A percentile compares a stretch with the other conserved stretches of the same genome.
Evolutionary conservation across 2,888 invertebrate species (phyloP).

Genomic region (Pyrgus malvae): DNA sequence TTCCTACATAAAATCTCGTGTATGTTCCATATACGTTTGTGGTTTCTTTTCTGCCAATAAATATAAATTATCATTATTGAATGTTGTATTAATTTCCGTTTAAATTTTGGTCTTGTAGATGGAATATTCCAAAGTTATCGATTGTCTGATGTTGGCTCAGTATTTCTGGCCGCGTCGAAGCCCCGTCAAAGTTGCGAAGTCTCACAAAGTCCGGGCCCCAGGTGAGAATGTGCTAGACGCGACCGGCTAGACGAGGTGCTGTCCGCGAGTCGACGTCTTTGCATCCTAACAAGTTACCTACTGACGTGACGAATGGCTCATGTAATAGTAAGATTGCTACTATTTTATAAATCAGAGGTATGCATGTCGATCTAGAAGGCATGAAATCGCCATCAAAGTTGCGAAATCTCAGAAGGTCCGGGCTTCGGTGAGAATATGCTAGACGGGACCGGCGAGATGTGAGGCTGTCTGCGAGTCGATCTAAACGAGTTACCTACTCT

Average conservation of each 20-base stretch:
- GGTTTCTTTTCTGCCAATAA: too few relatives aligned
- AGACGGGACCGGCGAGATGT: conserved; percentile 76
- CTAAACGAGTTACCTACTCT: conserved; percentile 11
- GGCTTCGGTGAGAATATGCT: too few relatives aligned
- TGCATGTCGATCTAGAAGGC: too few relatives aligned
- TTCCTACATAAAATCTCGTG: too few relatives aligned
- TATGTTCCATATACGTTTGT: too few relatives aligned
- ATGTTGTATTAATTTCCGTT: too few relatives aligned
- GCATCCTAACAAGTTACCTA: conserved; percentile 19
- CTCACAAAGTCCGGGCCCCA: conserved; percentile 75
- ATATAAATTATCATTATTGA: too few relatives aligned
- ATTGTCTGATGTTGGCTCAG: conserved; percentile 55
- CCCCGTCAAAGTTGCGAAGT: conserved; percentile 76
- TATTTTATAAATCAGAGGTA: too few relatives aligned
- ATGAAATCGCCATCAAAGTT: too few relatives aligned
- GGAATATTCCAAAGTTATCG: conserved; percentile 54
- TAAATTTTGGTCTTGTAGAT: conserved; percentile 32
- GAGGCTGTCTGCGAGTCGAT: conserved; percentile 64
- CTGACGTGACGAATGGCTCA: neutral
- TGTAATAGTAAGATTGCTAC: neutral
- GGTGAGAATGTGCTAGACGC: conserved; percentile 81
- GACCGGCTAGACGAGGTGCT: conserved; percentile 65
- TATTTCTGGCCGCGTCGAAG: conserved; percentile 58
- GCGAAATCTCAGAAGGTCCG: too few relatives aligned
- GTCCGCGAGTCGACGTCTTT: conserved; percentile 62